Percentiles rank a stretch among this genome's conserved stretches.
These are phyloP conservation scores for Morpho helenor DNA, from an alignment of 2,888 invertebrate genomes.

Conservation along the genomic window DNA sequence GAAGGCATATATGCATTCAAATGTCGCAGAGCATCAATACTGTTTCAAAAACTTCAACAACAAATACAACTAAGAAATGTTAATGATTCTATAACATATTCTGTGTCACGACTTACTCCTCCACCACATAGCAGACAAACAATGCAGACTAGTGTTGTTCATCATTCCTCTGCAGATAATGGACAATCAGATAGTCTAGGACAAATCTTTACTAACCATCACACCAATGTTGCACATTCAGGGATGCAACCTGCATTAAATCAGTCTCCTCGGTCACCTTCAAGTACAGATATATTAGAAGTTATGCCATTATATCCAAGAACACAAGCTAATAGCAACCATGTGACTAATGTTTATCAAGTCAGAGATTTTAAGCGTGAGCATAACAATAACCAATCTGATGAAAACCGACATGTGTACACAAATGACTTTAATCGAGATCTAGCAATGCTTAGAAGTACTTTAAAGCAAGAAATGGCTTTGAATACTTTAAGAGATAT, in stretches of 20 bases:
- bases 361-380: constrained; percentile 76
- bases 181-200: constrained; percentile 50
- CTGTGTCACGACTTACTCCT: constrained; percentile 58
- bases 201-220: constrained; percentile 43
- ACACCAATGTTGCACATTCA: constrained; percentile 39
- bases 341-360: constrained; percentile 78
- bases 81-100: constrained; percentile 57
- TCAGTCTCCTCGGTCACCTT: constrained; percentile 70
- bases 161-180: constrained; percentile 67
- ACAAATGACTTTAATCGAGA: constrained; percentile 68
- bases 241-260: constrained; percentile 40
- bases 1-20: constrained; percentile 97
- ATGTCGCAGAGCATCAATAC: constrained; percentile 90
- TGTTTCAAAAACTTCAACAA: constrained; percentile 93
- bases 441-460: constrained; percentile 60
- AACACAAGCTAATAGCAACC: constrained; percentile 51
- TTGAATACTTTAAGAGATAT: constrained; percentile 60
- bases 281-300: constrained; percentile 76
- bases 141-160: constrained; percentile 63
- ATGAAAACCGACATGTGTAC: constrained; percentile 58
- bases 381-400: constrained; percentile 68
- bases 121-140: constrained; percentile 61
- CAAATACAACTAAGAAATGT: constrained; percentile 85
- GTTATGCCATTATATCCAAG: constrained; percentile 74
- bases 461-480: constrained; percentile 53